Evolutionary conservation across 2,888 invertebrate species (phyloP), one percentile per base, ranked within the genome.

Genomic region (Acrobasis repandana): DNA sequence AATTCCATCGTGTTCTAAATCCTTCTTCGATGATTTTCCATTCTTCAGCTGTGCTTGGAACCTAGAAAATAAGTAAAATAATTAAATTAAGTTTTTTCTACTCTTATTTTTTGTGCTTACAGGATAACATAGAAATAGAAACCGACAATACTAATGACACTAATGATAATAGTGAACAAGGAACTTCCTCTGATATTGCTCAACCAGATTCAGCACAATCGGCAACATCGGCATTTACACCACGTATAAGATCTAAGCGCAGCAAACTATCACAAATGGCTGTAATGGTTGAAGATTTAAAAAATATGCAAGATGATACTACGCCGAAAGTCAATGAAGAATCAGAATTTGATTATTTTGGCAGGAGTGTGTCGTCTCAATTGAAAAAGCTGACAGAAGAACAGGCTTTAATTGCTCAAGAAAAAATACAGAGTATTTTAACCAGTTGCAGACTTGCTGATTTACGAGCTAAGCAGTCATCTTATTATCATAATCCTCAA

Each of bases 391-490:
- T 67, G 60, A 58, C 65, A 62, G 65, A 67, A 60, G 64, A 66
- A 62, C 67, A 67, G 63, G 63, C 67, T 63, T 66, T 66, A 63
- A 67, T 68, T 64, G 68, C 66, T 61, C 61, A 66, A 60, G 64
- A 63, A 68, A 65, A 66, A 15, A 68, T 68, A 63, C 68, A 66
- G 62, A 68, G 63, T 61, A 68, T 68, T 62, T 62, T 68, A 58
- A 65, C 66, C 20, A 20, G 20, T 20, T 20, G 20, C 20, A 20
- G 20, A 20, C 20, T 20, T 20, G 20, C 20, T 20, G 20, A 20
- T 20, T 20, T 20, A 20, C 20, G 20, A 20, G 20, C 20, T 20
- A 20, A 20, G 20, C 20, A 20, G 20, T 20, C 20, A 20, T 20
- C 20, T 20, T 20, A 20, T 20, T 20, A 20, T 20, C 20, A 20